Evolutionary conservation across 2,888 invertebrate genomes (phyloP), one percentile per base, ranked within the genome.

Genomic region (Trichogramma evanescens): DNA sequence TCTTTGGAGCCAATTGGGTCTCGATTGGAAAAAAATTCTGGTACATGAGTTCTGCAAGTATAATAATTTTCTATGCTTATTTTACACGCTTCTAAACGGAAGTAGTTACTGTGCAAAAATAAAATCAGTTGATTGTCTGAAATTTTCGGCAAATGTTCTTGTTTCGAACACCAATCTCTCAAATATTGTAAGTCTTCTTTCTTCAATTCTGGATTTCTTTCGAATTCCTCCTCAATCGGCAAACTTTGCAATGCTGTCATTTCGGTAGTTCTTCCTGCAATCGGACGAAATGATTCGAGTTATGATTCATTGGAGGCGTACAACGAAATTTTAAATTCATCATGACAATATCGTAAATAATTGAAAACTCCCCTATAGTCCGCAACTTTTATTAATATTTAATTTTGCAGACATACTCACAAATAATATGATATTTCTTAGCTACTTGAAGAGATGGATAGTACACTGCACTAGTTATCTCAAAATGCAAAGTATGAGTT

Each of bases 71-170:
- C 89, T 45, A 90, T 80, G 6, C 88, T 86, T 54, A 80, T 80
- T 73, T 90, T 90, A 0, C 90, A 81, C 13, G 84, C 81, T 66
- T 88, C 89, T 56, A 87, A 79, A 65, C 87, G 86, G 66, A 83
- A 84, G 61, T 83, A 80, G 74, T 89, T 88, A 70, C 88, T 87
- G 74, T 89, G 86, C 66, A 86, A 83, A 61, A 87, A 86, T 46
- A 88, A 74, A 54, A 87, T 82, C 6, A 86, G 78, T 63, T 86
- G 86, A 52, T 80, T 68, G 59, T 87, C 86, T 71, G 80, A 66
- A 70, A 80, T 80, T 66, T 82, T 72, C 0, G 86, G 83, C 57
- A 89, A 75, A 73, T 89, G 88, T 0, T 87, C 85, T 72, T 89
- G 89, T 13, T 84, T 84, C 6, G 81, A 72, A 40, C 83, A 76